phyloP scores from a whole-genome alignment of 1,140 invertebrate genomes.

The Protaetia brevitarsis region DNA sequence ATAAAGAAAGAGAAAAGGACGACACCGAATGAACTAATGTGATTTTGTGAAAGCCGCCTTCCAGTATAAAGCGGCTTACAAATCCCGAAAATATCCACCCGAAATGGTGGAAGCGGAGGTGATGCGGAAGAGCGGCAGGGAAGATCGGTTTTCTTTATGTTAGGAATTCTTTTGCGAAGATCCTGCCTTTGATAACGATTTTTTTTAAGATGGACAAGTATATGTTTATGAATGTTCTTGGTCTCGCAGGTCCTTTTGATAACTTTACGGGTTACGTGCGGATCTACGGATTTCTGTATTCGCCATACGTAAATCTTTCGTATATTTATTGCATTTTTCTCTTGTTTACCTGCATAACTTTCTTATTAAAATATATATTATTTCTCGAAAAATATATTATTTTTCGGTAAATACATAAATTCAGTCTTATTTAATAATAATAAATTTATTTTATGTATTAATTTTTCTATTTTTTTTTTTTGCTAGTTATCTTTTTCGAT shows the following conservation, averaged over 20 bases:
- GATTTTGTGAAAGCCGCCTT: slow-evolving; percentile 19
- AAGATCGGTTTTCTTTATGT: slow-evolving; percentile 17
- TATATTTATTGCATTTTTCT: neutral
- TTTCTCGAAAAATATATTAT: no score
- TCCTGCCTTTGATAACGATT: slow-evolving; percentile 19
- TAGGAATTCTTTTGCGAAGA: slow-evolving; percentile 20
- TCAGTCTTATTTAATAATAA: no score
- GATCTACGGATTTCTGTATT: neutral
- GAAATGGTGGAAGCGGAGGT: neutral
- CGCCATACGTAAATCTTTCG: neutral
- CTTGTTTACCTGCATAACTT: no score
- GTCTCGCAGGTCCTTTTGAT: neutral
- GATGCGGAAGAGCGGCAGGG: neutral
- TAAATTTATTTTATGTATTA: no score
- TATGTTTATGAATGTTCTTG: slow-evolving; percentile 20
- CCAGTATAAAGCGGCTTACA: slow-evolving; percentile 18
- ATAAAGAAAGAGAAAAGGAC: slow-evolving; percentile 6
- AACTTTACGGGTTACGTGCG: neutral
- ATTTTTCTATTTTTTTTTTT: no score
- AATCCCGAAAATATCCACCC: slow-evolving; percentile 17
- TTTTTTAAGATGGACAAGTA: slow-evolving; percentile 13
- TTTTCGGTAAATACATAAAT: no score
- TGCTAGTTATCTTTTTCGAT: no score
- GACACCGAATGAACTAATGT: slow-evolving; percentile 11
- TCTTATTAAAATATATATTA: no score